These are phyloP conservation scores for Stenotaenia linearis DNA, from an alignment of 2,888 invertebrate species.

Conservation along the genomic window DNA sequence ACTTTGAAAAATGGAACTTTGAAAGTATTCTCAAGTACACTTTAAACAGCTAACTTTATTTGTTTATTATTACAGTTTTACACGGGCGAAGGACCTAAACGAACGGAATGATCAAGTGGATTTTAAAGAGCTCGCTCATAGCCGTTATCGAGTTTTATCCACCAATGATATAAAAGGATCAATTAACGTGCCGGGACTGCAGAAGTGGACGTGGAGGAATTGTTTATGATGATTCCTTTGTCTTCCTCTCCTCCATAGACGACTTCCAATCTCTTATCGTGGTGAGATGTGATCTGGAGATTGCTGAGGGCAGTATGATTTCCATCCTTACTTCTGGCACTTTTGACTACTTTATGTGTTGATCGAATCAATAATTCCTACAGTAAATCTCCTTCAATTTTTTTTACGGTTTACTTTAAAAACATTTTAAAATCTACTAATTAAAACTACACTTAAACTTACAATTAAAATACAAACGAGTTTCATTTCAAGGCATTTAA, in stretches of 20 bases:
- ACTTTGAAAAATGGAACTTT: neutral
- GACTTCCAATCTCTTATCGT: neutral
- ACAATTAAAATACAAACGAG: too few relatives aligned
- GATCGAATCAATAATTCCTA: neutral
- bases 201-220: neutral
- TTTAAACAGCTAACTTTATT: too few relatives aligned
- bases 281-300: neutral
- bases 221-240: neutral
- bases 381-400: too few relatives aligned
- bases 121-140: neutral
- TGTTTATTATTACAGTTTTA: too few relatives aligned
- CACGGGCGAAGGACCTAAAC: too few relatives aligned
- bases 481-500: neutral
- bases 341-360: neutral
- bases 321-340: neutral
- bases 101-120: neutral
- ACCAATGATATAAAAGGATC: neutral
- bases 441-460: too few relatives aligned
- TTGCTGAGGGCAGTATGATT: neutral
- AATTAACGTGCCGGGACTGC: neutral
- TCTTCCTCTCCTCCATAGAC: neutral
- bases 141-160: neutral
- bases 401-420: too few relatives aligned
- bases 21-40: neutral
- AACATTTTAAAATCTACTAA: too few relatives aligned